Percentiles rank a stretch among this genome's conserved stretches.
Evolutionary conservation across 2,113 vertebrate species (phyloP).

Genomic region (Mustelus asterias): DNA sequence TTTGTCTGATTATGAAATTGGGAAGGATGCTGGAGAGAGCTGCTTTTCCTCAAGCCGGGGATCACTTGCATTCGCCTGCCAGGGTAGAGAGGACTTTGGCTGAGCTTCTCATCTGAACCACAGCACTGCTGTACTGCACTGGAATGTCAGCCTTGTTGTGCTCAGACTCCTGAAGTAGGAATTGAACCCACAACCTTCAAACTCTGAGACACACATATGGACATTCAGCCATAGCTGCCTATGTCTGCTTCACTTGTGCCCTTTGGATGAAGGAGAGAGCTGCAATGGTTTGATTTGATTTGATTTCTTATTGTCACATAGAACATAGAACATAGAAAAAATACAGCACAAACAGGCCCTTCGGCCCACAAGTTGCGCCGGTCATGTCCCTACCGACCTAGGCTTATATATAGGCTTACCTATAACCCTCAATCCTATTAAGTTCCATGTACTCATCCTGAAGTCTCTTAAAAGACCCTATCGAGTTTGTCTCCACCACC

Average conservation of each 20-base stretch:
- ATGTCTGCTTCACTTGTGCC: neutral
- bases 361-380: too few species aligned
- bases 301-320: too few species aligned
- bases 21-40: neutral
- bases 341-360: too few species aligned
- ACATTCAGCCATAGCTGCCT: neutral
- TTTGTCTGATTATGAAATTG: too few species aligned
- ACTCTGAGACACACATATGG: neutral
- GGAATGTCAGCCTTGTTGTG: neutral
- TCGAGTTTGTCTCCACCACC: too few species aligned
- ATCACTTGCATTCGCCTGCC: neutral
- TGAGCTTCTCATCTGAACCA: neutral
- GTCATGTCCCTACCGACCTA: too few species aligned
- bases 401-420: too few species aligned
- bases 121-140: neutral
- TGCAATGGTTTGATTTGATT: neutral
- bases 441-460: too few species aligned
- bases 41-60: neutral
- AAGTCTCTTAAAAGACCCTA: too few species aligned
- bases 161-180: neutral
- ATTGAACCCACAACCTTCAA: neutral
- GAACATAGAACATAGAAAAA: too few species aligned
- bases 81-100: neutral
- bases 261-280: neutral
- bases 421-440: too few species aligned